Evolutionary conservation across 2,113 vertebrate genomes (phyloP).

Genomic region (Hydrochoerus hydrochaeris): DNA sequence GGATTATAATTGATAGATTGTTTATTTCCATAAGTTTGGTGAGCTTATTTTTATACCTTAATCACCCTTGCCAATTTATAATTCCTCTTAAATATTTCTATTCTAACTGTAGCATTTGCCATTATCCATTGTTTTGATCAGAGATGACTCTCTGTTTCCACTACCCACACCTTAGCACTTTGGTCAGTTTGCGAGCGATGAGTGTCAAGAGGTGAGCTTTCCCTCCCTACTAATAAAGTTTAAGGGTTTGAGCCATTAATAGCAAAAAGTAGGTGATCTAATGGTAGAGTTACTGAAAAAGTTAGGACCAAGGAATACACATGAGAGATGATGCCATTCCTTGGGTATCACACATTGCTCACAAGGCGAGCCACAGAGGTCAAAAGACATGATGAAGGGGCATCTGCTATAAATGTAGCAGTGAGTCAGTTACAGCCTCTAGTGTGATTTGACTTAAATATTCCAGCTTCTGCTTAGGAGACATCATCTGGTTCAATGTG

Average conservation of each 20-base stretch:
- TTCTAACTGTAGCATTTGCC: background rate
- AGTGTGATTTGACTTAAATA: background rate
- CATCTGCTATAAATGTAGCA: background rate
- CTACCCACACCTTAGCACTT: background rate
- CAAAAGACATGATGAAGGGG: background rate
- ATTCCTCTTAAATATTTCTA: slow-evolving; percentile 6
- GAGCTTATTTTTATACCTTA: background rate
- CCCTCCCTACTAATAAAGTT: background rate
- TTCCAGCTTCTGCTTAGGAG: background rate
- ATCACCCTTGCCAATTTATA: background rate
- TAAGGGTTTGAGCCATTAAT: background rate
- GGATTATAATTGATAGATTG: background rate
- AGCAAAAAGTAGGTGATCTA: background rate
- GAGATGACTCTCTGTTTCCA: background rate
- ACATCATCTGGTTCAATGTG: background rate
- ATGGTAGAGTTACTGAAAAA: background rate
- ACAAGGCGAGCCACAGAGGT: background rate
- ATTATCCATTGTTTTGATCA: background rate
- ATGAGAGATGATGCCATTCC: background rate
- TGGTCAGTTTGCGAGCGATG: background rate
- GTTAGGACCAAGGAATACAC: background rate
- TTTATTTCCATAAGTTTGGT: background rate
- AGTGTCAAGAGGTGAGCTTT: background rate
- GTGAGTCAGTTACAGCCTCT: background rate
- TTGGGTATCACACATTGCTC: background rate